Evolutionary conservation across 1,140 invertebrate genomes (phyloP), one percentile per base, ranked within the genome.

Genomic region (Sitophilus oryzae): DNA sequence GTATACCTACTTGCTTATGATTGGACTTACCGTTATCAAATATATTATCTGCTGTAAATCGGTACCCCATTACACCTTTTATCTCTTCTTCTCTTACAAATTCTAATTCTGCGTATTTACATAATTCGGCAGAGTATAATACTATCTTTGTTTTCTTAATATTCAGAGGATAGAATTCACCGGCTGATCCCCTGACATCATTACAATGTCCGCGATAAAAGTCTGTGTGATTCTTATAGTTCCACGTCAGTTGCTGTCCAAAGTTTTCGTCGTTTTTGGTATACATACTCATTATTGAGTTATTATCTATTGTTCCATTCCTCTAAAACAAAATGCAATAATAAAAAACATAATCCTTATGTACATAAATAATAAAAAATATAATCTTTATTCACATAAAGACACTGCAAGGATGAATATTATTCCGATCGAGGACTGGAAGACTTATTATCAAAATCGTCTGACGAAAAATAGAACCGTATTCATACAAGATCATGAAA

Each of bases 241-340:
- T 80, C 80, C 80, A 83, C 0, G 68, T 58, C 25, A 71, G 64
- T 10, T 82, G 53, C 1, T 72, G 64, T 1, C 82, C 82, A 52
- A 84, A 71, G 16, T 78, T 70, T 2, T 60, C 60, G 9, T 70
- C 67, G 0, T 65, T 73, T 0, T 86, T 86, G 0, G 85, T 88
- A 19, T 78, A 80, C 69, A 90, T 82, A 60, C 86, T 89, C 61
- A 81, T 84, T 23, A 82, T 73, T 0, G 88, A 88, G 11, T 89
- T 86, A 18, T 82, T 80, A 2, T 78, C 77, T 1, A 77, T 73
- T 0, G 86, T 85, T 57, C 82, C 84, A 60, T 91, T 91, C 68
- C 84, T 83, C 81, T 89, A 51, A 23, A 59, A 51, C n/a, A n/a
- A n/a, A n/a, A n/a, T n/a, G n/a, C n/a, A n/a, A n/a, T n/a, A n/a